Evolutionary conservation across 2,797 vertebrate species (phyloP).

Genomic region (Helicolenus hilgendorfi): DNA sequence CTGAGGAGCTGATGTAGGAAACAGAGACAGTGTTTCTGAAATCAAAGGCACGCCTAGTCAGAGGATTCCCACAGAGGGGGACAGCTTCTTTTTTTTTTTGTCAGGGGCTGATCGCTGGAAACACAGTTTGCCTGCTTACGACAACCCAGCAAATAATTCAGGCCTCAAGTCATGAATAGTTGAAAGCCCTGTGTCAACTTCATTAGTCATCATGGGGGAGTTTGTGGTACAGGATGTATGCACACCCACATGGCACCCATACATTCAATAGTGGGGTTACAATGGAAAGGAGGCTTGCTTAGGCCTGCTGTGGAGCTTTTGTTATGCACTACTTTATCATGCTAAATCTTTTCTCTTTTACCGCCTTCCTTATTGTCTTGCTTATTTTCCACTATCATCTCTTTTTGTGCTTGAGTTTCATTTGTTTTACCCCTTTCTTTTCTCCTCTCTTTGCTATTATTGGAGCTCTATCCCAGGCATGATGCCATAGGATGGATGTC

Average conservation of each 20-base stretch:
- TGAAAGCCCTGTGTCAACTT: conserved; percentile 87
- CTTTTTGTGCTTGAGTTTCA: conserved; percentile 34
- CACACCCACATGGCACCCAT: conserved; percentile 76
- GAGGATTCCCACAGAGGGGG: conserved; percentile 85
- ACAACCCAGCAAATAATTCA: conserved; percentile 85
- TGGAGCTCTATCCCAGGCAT: conserved; percentile 34
- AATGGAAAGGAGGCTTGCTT: conserved; percentile 65
- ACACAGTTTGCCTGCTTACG: conserved; percentile 78
- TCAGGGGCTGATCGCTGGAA: conserved; percentile 66
- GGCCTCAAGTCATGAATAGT: conserved; percentile 82
- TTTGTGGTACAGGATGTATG: conserved; percentile 72
- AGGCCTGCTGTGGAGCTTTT: conserved; percentile 78
- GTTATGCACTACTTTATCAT: conserved; percentile 81
- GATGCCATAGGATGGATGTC: conserved; percentile 58
- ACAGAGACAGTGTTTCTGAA: conserved; percentile 83
- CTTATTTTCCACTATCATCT: conserved; percentile 47
- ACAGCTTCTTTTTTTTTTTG: conserved; percentile 31
- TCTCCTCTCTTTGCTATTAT: conserved; percentile 37
- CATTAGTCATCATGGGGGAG: conserved; percentile 83
- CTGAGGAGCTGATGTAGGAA: conserved; percentile 82
- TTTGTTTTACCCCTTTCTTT: conserved; percentile 37
- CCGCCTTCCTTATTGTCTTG: conserved; percentile 38
- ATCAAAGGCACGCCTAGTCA: conserved; percentile 84
- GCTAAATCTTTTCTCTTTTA: conserved; percentile 64
- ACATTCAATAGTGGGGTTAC: conserved; percentile 62